A percentile compares a stretch with the other conserved stretches of the same genome.
Conservation (phyloP, 1,140 invertebrate genomes). For the Zophobas atratus region DNA sequence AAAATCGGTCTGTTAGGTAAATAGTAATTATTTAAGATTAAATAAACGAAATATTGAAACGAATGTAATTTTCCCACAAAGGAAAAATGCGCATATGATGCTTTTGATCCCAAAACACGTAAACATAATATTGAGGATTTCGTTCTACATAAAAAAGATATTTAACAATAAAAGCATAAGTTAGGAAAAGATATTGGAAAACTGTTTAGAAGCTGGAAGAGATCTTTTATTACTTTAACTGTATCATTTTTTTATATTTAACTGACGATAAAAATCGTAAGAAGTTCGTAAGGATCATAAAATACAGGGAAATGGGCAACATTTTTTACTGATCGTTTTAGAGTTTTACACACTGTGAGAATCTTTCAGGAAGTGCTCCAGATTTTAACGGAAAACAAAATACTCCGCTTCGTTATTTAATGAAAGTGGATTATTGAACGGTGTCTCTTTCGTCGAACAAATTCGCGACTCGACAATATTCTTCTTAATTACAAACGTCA, state of each 20-base stretch:
- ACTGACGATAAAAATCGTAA: slow-evolving; percentile 42
- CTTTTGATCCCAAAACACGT: not conserved
- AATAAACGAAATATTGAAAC: not conserved
- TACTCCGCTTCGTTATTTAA: slow-evolving; percentile 24
- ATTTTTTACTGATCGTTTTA: slow-evolving; percentile 42
- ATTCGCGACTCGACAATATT: slow-evolving; percentile 10
- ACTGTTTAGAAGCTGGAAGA: slow-evolving; percentile 25
- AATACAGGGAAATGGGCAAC: slow-evolving; percentile 38
- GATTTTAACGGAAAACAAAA: slow-evolving; percentile 38
- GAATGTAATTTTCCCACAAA: not conserved
- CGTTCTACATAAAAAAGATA: not conserved
- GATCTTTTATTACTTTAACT: slow-evolving; percentile 42
- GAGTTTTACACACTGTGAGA: slow-evolving; percentile 39
- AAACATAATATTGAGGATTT: too few species aligned
- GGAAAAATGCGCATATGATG: not conserved
- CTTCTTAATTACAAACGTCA: slow-evolving; percentile 27
- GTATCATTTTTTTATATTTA: slow-evolving; percentile 44
- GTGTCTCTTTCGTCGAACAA: slow-evolving; percentile 10
- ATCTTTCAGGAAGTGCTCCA: slow-evolving; percentile 11
- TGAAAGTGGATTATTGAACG: slow-evolving; percentile 9
- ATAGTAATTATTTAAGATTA: not conserved
- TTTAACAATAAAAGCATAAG: slow-evolving; percentile 20
- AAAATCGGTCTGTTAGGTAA: not conserved
- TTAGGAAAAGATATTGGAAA: slow-evolving; percentile 34
- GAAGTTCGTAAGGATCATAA: slow-evolving; percentile 38